Base-by-base conservation (phyloP, 2,113 vertebrate species). In the Pluvialis apricaria region DNA sequence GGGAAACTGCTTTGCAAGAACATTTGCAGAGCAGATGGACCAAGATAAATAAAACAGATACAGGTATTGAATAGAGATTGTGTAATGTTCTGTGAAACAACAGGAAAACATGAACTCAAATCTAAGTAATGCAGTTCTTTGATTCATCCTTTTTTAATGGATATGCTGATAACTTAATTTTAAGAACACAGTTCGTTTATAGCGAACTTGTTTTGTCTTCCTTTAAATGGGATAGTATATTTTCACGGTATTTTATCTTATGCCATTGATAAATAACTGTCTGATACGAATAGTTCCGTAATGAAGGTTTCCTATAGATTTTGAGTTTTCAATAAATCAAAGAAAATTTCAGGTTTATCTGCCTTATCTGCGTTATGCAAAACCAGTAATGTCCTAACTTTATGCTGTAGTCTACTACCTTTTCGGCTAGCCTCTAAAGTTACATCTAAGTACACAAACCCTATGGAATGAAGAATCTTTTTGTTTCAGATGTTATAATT, bases 1-100 rank as follows among this genome's bases (percentile, higher is more conserved):
- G 95, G 97, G 97, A 98, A 96, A 98, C 96, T 58, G 92, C 82
- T 97, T 97, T 96, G 94, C 83, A 93, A 92, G 90, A 97, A 80
- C 84, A 88, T 97, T 97, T 97, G 91, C 91, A 81, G 81, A 97
- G 91, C 98, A 98, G 97, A 97, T 97, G 97, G 96, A 95, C 91
- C 40, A 57, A 96, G 86, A 95, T 93, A 98, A 97, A 97, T 97
- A 97, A 97, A 97, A 86, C 80, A 95, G 70, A 92, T 92, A 92
- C 94, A 97, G 97, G 95, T 98, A 97, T 38, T 78, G 84, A 96
- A 95, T 78, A 94, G 94, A 82, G 71, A 84, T 86, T 80, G 66
- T 94, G 88, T 92, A 95, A 95, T 93, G 94, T 97, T 86, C 71
- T 82, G 47, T 97, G 90, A 91, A 96, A 97, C 90, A 96, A 71